Evolutionary conservation across 2,888 invertebrate genomes (phyloP), one percentile per base, ranked within the genome.

Genomic region (Bimastos eiseni): DNA sequence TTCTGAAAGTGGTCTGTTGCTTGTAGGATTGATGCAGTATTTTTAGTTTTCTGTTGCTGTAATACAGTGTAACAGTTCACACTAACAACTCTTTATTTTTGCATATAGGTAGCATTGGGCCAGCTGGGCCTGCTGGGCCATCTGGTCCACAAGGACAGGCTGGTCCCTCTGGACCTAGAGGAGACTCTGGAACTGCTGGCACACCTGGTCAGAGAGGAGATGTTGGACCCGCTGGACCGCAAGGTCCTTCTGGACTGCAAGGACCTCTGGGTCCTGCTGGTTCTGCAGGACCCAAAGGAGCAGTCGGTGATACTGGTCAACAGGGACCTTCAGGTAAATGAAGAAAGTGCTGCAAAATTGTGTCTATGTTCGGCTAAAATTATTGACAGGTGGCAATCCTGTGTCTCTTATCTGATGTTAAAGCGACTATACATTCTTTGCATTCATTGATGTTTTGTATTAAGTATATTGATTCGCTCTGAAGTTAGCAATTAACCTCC

Each of bases 141-240:
- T n/a, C 90, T n/a, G 92, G 92, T 86, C 89, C 86, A 37, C 98
- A 95, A 98, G 97, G 91, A 30, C 41, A 49, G 44, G 37, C 84
- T 17, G 91, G 91, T 44, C 34, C 84, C 34, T 41, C 90, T 30
- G 92, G 91, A 33, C 91, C 90, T 44, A 84, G 89, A 84, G 92
- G 92, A 55, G 84, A 41, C 38, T 44, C 34, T 38, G 91, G 91
- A 84, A 41, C 44, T n/a, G n/a, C 90, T 49, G 92, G 92, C 34
- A 30, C 90, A 8, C 83, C 24, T 0, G 91, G 92, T 70, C 90
- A 33, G 17, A n/a, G 90, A 38, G 92, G 92, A 90, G 91, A 90
- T 55, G 83, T 89, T 37, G 92, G 92, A 84, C 49, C 91, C 19
- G 19, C 70, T 33, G 89, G 89, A 44, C 89, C 89, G 1, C n/a